Base-by-base conservation (phyloP, 2,797 vertebrate species). In the Fringilla coelebs region DNA sequence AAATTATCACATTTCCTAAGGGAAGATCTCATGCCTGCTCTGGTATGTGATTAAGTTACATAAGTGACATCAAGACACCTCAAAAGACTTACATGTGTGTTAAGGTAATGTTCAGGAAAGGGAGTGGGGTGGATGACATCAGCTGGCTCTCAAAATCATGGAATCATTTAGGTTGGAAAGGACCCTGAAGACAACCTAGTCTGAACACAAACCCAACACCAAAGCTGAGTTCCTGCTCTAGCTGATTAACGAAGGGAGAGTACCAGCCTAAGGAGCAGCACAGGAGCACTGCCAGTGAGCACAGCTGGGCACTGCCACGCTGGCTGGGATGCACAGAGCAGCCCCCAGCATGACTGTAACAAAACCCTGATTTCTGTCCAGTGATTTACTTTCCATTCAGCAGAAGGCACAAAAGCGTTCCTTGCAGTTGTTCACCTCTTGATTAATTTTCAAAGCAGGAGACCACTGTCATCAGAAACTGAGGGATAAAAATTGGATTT, bases 261-360 rank as follows among this genome's bases (percentile, higher is more conserved):
- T 7, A 21, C 10, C 60, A 73, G 63, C 31, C 43, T 26, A 18
- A 54, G 46, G 58, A 14, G n/a, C 51, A 21, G 62, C 43, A 36
- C 5, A 0, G 66, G 43, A 85, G 19, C 1, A 0, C 36, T 66
- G 52, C 32, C 28, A 11, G 31, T 13, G 51, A 41, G 1, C 17
- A 8, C 9, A 15, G 28, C 48, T n/a, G 48, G 52, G 40, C 32
- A 29, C 4, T 61, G 26, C 16, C 22, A 29, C 0, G 0, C 6
- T 48, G 46, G 5, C 66, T 58, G 48, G 11, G 11, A 12, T 10
- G 29, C 25, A 12, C 41, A 51, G 13, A 25, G 40, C 52, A 78
- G 31, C 36, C 48, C 29, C 10, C 10, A 25, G 29, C 13, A 17
- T 0, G 0, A 7, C 55, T 32, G 16, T 2, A 45, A 26, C 46